Base-by-base conservation (phyloP, 64 coral and sea anemone species). In the Actinia equina region DNA sequence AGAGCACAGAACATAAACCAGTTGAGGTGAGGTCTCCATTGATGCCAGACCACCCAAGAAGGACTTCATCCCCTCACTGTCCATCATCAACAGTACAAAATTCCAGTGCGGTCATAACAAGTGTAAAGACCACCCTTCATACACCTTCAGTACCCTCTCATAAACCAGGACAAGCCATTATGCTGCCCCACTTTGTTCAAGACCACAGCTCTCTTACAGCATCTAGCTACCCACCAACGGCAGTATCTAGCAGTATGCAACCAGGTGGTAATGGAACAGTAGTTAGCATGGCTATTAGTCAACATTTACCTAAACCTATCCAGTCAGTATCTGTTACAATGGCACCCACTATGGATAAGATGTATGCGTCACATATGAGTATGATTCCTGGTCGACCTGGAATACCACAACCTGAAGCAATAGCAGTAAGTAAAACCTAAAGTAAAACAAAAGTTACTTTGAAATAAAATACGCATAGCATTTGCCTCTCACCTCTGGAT, bases 1-100 rank as follows among this genome's bases (percentile, higher is more conserved):
- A 92, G 61, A 79, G 77, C 15, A 23, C 77, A 82, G 90, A 92
- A 6, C 85, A 87, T 58, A 92, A 92, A 43, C 44, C 27, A 57
- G 56, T 76, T 25, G 89, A 92, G 2, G 59, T 26, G 19, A 82
- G 90, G 45, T 83, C 90, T 61, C 44, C 77, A 58, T 4, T 87
- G 55, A 49, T 92, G 45, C 16, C 90, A 55, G 90, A 92, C 43
- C 62, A 87, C 18, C 23, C 85, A 17, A 64, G 90, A 65, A 70
- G 80, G 82, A 83, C 74, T 78, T 46, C 27, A 2, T 92, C 90
- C 25, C 90, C 90, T 6, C 86, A 86, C 17, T 86, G 67, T 22
- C 17, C 90, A 3, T 11, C 86, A 7, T 57, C 70, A 82, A n/a
- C 83, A 82, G 59, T 83, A 1, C 84, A 80, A 51, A 64, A 58